Base-by-base conservation (phyloP, 1,140 invertebrate genomes). In the Zaprionus ornatus region DNA sequence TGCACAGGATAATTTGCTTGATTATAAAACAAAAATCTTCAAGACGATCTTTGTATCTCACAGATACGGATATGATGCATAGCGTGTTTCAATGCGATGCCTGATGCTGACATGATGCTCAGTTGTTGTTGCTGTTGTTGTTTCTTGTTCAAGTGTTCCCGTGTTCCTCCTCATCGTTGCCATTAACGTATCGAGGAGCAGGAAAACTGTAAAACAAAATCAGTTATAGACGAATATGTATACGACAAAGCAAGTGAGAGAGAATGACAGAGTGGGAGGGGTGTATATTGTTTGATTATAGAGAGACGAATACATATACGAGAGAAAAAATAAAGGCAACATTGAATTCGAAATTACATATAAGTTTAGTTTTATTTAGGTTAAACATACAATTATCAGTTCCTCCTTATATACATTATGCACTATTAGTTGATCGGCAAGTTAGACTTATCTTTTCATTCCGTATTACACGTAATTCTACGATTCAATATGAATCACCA, bases 171-270 rank as follows among this genome's bases (percentile, higher is more conserved):
- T 88, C 84, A 90, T 72, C 84, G 84, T 88, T 90, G 85, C 84
- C 85, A 87, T 79, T 82, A 90, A 90, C 85, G 86, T 90, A 42
- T 74, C 79, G 84, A 91, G 88, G 84, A 91, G 88, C 88, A 91
- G 84, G 84, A 88, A 72, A 91, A 91, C 88, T 91, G 88, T 54
- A 91, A 91, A 84, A 91, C 88, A 91, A 91, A 91, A 88, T 91
- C 77, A 60, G 67, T 91, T 91, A 91, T 90, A 90, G 86, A 74
- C 66, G 72, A 74, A 52, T 79, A 67, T 68, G 52, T 80, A 73
- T 74, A 71, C 70, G 69, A 74, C 67, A 90, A 77, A 50, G 40
- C 21, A 70, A n/a, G n/a, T 4, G 55, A 23, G 32, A 54, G 27
- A 55, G 15, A 40, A 37, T 35, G 60, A 32, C 13, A 57, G 42